phyloP scores from a whole-genome alignment of 1,140 invertebrate genomes.

The Brachionus manjavacas region DNA sequence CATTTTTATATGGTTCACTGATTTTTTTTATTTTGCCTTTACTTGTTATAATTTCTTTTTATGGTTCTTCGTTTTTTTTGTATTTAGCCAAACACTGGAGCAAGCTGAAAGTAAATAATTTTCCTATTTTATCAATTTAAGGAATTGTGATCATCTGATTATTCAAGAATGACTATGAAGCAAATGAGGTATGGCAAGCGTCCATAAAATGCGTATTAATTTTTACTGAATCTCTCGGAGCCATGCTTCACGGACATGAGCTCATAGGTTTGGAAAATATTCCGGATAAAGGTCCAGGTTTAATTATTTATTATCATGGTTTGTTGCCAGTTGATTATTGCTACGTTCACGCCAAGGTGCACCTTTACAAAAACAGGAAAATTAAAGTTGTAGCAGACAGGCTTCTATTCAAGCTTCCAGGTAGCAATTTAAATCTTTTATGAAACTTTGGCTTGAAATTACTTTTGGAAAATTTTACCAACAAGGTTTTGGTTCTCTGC shows the following conservation, averaged over 20 bases:
- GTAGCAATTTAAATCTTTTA: no score
- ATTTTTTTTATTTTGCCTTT: background rate
- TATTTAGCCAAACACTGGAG: conserved; percentile 35
- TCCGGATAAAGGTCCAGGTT: conserved; percentile 74
- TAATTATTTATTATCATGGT: conserved; percentile 95
- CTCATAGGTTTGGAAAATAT: conserved; percentile 85
- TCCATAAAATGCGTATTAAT: conserved; percentile 13
- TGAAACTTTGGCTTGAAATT: no score
- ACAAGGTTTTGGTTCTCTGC: conserved; percentile 63
- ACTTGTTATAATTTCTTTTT: conserved; percentile 11
- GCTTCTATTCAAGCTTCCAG: conserved; percentile 91
- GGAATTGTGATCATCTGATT: no score
- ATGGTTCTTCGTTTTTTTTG: conserved; percentile 19
- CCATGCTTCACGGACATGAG: conserved; percentile 69
- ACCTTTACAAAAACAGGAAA: conserved; percentile 73
- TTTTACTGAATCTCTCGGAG: conserved; percentile 1
- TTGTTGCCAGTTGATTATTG: conserved; percentile 94
- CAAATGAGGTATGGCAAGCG: conserved; percentile 24
- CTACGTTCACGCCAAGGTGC: conserved; percentile 80
- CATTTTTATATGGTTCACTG: background rate
- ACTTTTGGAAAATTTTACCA: no score
- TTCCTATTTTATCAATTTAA: background rate
- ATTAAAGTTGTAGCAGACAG: conserved; percentile 87
- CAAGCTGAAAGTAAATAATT: conserved; percentile 16
- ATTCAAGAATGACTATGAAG: background rate